A percentile compares a stretch with the other conserved stretches of the same genome.
These are phyloP conservation scores for Ursus arctos DNA, from an alignment of 2,113 vertebrate genomes.

Conservation along the genomic window DNA sequence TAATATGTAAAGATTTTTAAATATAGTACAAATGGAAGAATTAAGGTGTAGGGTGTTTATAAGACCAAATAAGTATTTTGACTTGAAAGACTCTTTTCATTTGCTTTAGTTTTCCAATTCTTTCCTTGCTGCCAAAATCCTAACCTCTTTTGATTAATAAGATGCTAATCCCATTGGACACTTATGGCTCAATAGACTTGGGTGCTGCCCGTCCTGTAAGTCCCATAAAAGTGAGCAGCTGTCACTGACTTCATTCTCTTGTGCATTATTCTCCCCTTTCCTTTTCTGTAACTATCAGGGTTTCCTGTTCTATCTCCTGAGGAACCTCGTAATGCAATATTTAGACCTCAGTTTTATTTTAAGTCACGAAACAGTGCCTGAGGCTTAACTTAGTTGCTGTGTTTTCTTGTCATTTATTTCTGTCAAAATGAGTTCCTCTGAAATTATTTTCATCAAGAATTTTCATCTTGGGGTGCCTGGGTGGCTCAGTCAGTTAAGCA, in stretches of 20 bases:
- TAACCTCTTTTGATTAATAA: constrained; percentile 4
- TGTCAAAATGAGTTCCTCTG: constrained; percentile 1
- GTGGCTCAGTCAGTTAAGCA: not conserved
- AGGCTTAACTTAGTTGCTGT: not conserved
- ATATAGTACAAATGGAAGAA: not conserved
- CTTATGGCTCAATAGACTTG: not conserved
- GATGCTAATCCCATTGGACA: not conserved
- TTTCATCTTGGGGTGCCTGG: not conserved
- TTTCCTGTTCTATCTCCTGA: not conserved
- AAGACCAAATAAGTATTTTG: constrained; percentile 46
- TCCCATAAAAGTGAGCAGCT: not conserved
- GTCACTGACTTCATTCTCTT: not conserved
- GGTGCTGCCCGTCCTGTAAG: not conserved
- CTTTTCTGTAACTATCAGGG: not conserved
- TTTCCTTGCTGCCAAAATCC: not conserved
- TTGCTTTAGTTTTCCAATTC: not conserved
- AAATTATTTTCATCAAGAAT: constrained; percentile 59
- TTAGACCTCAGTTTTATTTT: not conserved
- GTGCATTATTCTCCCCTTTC: not conserved
- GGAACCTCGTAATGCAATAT: not conserved
- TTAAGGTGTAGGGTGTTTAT: constrained; percentile 3
- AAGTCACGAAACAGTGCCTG: not conserved
- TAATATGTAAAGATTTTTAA: constrained; percentile 20
- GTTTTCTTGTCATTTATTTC: constrained; percentile 41
- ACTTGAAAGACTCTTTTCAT: not conserved